Percentiles rank a stretch among this genome's conserved stretches.
Evolutionary conservation across 2,113 vertebrate species (phyloP).

Genomic region (Plestiodon gilberti): DNA sequence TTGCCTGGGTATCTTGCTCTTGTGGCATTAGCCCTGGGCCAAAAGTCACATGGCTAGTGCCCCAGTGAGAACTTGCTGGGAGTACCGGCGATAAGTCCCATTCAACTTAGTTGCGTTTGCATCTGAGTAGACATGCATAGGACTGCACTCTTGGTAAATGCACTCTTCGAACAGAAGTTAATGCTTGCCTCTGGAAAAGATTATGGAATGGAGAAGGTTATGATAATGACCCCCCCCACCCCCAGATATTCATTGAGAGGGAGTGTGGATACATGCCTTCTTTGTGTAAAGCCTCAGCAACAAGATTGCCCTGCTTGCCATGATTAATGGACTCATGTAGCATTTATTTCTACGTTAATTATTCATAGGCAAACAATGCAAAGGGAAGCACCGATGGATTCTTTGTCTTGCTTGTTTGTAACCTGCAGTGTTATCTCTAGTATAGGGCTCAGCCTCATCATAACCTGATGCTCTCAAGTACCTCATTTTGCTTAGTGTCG

Average conservation of each 20-base stretch:
- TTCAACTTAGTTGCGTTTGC: not conserved
- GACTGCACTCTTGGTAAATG: not conserved
- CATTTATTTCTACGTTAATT: not conserved
- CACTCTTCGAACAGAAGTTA: not conserved
- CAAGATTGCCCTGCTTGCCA: not conserved
- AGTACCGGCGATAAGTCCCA: too few relatives aligned
- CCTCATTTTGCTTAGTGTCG: conserved; percentile 5
- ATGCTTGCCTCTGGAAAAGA: not conserved
- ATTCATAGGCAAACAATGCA: not conserved
- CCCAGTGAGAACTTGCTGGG: too few relatives aligned
- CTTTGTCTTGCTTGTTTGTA: not conserved
- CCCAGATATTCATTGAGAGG: not conserved
- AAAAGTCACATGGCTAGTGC: too few relatives aligned
- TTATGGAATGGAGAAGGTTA: not conserved
- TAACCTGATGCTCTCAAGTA: conserved; percentile 23
- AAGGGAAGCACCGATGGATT: conserved; percentile 8
- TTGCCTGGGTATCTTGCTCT: too few relatives aligned
- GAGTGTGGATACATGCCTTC: conserved; percentile 1
- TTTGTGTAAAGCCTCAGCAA: conserved; percentile 7
- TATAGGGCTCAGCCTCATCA: not conserved
- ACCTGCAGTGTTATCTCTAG: not conserved
- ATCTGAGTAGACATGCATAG: not conserved
- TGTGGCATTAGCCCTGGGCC: too few relatives aligned
- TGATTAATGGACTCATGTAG: conserved; percentile 14
- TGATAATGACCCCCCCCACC: not conserved